Conservation (phyloP, 2,888 invertebrate species). For the Zhuqinia jingwanae region DNA sequence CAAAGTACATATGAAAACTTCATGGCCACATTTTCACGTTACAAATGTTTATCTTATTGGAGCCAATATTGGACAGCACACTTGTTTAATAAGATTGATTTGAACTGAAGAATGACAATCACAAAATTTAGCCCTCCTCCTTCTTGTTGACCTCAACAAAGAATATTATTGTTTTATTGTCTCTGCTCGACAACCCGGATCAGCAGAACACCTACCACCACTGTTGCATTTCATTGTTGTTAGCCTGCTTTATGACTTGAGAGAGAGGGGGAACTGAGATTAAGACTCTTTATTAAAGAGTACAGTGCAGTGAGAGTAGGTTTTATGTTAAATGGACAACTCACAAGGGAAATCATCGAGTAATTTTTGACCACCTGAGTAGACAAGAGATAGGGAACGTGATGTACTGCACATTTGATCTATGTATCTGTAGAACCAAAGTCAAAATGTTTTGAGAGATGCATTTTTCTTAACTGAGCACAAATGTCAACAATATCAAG, state of each 20-base stretch:
- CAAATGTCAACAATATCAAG: too few relatives aligned
- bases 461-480: not conserved
- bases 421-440: not conserved
- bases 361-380: conserved; percentile 57
- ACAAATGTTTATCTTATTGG: not conserved
- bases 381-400: not conserved
- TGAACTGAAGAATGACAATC: not conserved
- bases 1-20: too few relatives aligned
- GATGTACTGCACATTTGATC: not conserved
- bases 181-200: not conserved
- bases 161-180: conserved; percentile 13
- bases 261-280: not conserved
- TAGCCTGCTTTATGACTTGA: conserved; percentile 4
- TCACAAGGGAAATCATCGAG: conserved; percentile 51
- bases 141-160: conserved; percentile 9
- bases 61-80: not conserved
- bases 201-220: conserved; percentile 28
- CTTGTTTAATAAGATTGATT: not conserved
- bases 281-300: not conserved
- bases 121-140: not conserved
- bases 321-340: not conserved
- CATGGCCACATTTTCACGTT: not conserved
- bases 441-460: not conserved
- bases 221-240: not conserved
- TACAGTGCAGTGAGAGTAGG: conserved; percentile 17